A percentile compares a stretch with the other conserved stretches of the same genome.
Conservation (phyloP, 53 echinoderm and acorn worm genomes). For the Holothuria leucospilota region DNA sequence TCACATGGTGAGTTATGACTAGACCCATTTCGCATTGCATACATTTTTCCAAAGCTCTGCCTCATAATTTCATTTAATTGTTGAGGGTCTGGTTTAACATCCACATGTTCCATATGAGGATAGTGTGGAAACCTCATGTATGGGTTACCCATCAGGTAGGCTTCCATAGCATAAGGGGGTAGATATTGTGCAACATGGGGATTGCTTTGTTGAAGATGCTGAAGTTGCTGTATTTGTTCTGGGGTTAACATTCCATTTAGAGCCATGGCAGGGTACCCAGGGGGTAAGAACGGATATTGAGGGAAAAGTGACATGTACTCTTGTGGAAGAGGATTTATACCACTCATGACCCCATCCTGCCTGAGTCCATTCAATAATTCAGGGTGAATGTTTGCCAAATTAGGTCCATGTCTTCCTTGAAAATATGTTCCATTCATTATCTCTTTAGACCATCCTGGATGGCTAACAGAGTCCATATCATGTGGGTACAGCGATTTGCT, state of each 20-base stretch:
- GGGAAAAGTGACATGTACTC: slow-evolving; percentile 38
- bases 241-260: slow-evolving; percentile 35
- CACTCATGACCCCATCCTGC: slow-evolving; percentile 5
- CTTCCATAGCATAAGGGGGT: slow-evolving; percentile 25
- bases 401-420: slow-evolving; percentile 3
- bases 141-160: not conserved
- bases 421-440: not conserved
- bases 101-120: slow-evolving; percentile 5
- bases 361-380: slow-evolving; percentile 14
- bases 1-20: not conserved
- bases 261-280: slow-evolving; percentile 32
- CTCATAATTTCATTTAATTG: slow-evolving; percentile 37
- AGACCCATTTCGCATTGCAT: slow-evolving; percentile 23
- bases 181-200: slow-evolving; percentile 21
- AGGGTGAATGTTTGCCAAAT: not conserved
- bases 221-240: slow-evolving; percentile 29
- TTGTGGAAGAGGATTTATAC: slow-evolving; percentile 25
- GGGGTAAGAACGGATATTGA: slow-evolving; percentile 12
- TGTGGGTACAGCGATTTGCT: slow-evolving; percentile 15
- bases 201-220: slow-evolving; percentile 31
- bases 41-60: slow-evolving; percentile 33
- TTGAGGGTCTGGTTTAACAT: slow-evolving; percentile 69
- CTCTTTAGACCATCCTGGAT: slow-evolving; percentile 29
- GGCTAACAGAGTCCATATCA: not conserved
- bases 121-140: slow-evolving; percentile 62